These are phyloP conservation scores for Falcunculus frontatus DNA, from an alignment of 2,113 vertebrate genomes.

Conservation along the genomic window DNA sequence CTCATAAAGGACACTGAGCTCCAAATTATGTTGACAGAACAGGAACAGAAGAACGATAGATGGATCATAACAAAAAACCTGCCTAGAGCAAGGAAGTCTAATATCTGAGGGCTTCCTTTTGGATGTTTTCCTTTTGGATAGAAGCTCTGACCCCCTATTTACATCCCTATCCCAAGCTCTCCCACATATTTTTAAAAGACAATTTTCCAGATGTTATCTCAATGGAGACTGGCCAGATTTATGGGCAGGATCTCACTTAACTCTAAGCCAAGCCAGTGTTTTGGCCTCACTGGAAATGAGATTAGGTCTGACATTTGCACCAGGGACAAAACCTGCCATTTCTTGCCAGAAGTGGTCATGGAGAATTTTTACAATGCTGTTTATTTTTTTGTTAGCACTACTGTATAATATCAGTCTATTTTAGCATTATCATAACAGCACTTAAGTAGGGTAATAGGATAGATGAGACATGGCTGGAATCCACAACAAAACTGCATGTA, in stretches of 20 bases:
- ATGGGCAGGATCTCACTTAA: neutral
- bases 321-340: neutral
- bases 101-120: neutral
- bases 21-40: neutral
- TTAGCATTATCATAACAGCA: neutral
- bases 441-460: neutral
- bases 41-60: neutral
- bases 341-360: slow-evolving; percentile 12
- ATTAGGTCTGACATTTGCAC: slow-evolving; percentile 29
- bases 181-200: slow-evolving; percentile 33
- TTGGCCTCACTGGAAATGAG: slow-evolving; percentile 29
- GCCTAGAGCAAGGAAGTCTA: slow-evolving; percentile 13
- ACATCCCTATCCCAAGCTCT: slow-evolving; percentile 26
- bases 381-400: slow-evolving; percentile 24
- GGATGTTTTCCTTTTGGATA: slow-evolving; percentile 24
- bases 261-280: slow-evolving; percentile 14
- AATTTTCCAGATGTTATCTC: slow-evolving; percentile 48
- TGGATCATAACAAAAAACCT: slow-evolving; percentile 37
- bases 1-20: neutral
- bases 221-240: slow-evolving; percentile 28
- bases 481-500: neutral
- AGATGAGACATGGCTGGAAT: neutral
- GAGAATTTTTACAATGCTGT: slow-evolving; percentile 10
- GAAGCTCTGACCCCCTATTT: slow-evolving; percentile 33
- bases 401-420: neutral